Evolutionary conservation across 1,140 invertebrate species (phyloP), one percentile per base, ranked within the genome.

Genomic region (Portunus trituberculatus): DNA sequence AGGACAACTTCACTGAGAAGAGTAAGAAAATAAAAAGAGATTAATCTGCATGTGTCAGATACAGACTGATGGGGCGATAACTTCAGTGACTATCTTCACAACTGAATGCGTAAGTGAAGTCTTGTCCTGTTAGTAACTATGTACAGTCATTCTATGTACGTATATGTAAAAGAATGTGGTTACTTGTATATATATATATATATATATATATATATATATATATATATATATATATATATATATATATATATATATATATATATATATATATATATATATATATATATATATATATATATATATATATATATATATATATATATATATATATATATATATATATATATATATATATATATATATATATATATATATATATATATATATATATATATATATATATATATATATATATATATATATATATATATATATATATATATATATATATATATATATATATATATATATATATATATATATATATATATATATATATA

Each of bases 1-100:
- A 99, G 97, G 29, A 99, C 98, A 97, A 98, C 98, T 95, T 98
- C 98, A 97, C 93, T 94, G 52, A 8, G 88, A 86, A 28, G 32
- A 39, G 14, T 12, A 32, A 39, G 39, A 10, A 59, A 10, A 20
- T n/a, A 59, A 59, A 59, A 4, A 39, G 39, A 39, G 39, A 39
- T 39, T 39, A 39, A 6, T 39, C 39, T 39, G 39, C 39, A 39
- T 39, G 39, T 6, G 39, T 39, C 39, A 39, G 39, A 39, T 39
- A 39, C 39, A 39, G 6, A 6, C 39, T 39, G 39, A 39, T 39
- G 39, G 39, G 6, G 39, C 39, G 39, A 2, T 39, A 39, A 39
- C 39, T 39, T 39, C 39, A 2, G 39, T 39, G 39, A 39, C 39
- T 39, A 39, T 39, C 6, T 6, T 39, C 39, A 39, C 39, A 39